Percentiles rank a stretch among this genome's conserved stretches.
Evolutionary conservation across 2,888 invertebrate species (phyloP).

Genomic region (Parapristionchus giblindavisi): DNA sequence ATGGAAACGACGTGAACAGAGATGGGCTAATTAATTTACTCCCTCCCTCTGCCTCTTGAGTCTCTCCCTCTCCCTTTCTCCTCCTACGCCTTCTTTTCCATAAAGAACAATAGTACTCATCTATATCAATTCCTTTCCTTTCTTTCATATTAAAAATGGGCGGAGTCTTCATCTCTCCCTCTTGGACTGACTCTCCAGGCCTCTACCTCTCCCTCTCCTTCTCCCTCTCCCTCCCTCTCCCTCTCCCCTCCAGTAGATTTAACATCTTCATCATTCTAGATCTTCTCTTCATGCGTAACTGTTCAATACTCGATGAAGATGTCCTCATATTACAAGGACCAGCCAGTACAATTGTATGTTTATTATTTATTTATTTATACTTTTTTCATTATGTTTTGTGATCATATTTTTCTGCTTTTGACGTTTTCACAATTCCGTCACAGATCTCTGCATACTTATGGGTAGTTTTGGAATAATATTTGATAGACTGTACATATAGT

Average conservation of each 20-base stretch:
- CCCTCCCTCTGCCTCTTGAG: background rate
- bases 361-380: background rate
- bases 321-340: slow-evolving; percentile 24
- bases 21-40: background rate
- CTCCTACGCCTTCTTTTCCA: background rate
- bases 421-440: no score
- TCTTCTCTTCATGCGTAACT: slow-evolving; percentile 24
- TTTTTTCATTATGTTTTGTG: no score
- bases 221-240: background rate
- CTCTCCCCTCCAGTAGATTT: background rate
- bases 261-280: no score
- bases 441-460: no score
- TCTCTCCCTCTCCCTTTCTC: slow-evolving; percentile 2
- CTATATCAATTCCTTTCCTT: background rate
- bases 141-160: background rate
- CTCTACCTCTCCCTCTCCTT: background rate
- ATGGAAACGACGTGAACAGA: slow-evolving; percentile 3
- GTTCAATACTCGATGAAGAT: slow-evolving; percentile 1
- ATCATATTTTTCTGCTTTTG: no score
- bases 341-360: slow-evolving; percentile 4
- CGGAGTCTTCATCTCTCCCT: background rate
- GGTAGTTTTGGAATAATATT: no score
- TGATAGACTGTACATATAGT: no score
- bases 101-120: background rate
- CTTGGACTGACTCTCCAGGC: background rate